Evolutionary conservation across 2,888 invertebrate species (phyloP).

Genomic region (Ecliptopera silaceata): DNA sequence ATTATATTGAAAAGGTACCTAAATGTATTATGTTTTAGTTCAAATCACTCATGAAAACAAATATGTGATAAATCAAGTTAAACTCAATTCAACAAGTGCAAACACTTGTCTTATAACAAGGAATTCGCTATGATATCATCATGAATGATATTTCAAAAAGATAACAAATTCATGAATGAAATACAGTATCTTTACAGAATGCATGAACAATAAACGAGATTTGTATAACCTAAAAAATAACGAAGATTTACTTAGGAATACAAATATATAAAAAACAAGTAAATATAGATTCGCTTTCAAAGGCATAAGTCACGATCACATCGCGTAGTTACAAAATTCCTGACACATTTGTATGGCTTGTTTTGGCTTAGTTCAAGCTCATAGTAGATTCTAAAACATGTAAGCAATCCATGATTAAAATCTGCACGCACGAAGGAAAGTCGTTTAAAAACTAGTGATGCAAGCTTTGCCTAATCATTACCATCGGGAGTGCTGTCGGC

Average conservation of each 20-base stretch:
- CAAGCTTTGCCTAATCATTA: slow-evolving; percentile 44
- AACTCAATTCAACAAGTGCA: slow-evolving; percentile 19
- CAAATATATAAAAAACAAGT: too few species aligned
- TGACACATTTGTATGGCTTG: not conserved
- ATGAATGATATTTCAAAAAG: slow-evolving; percentile 5
- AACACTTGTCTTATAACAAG: slow-evolving; percentile 25
- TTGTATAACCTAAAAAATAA: too few species aligned
- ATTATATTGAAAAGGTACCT: too few species aligned
- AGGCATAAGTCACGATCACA: too few species aligned
- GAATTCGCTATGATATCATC: slow-evolving; percentile 44
- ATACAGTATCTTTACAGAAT: not conserved
- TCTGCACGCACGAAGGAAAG: slow-evolving; percentile 36
- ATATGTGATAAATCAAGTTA: slow-evolving; percentile 12
- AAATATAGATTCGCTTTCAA: too few species aligned
- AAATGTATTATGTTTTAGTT: too few species aligned
- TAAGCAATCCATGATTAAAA: slow-evolving; percentile 34
- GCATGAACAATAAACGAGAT: too few species aligned
- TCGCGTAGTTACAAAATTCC: too few species aligned
- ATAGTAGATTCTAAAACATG: slow-evolving; percentile 25
- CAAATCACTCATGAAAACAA: slow-evolving; percentile 13
- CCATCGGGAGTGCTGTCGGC: slow-evolving; percentile 52
- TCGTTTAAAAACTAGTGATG: slow-evolving; percentile 33
- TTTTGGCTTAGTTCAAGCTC: not conserved
- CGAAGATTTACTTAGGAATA: too few species aligned
- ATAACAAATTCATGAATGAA: slow-evolving; percentile 15